A percentile compares a stretch with the other conserved stretches of the same genome.
Conservation (phyloP, 1,140 invertebrate genomes). For the Drosophila lacteicornis region DNA sequence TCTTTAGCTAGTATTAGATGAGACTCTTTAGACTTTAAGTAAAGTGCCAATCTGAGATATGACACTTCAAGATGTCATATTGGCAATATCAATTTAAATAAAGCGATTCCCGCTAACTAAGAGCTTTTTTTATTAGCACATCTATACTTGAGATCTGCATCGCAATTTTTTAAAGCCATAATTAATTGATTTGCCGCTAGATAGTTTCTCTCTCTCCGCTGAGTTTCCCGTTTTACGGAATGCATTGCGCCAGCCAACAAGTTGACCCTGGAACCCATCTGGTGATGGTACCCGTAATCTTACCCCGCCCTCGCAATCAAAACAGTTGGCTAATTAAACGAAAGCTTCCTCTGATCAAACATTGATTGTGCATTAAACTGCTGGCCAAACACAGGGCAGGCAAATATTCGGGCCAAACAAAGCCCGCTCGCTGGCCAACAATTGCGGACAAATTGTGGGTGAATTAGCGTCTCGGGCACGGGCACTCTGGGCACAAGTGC, state of each 20-base stretch:
- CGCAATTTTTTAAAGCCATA: slow-evolving; percentile 54
- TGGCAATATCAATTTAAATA: slow-evolving; percentile 22
- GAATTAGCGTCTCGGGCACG: slow-evolving; percentile 61
- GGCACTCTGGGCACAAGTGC: slow-evolving; percentile 58
- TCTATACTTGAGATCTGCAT: slow-evolving; percentile 27
- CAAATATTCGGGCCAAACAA: slow-evolving; percentile 58
- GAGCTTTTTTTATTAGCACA: slow-evolving; percentile 34
- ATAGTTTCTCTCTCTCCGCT: slow-evolving; percentile 20
- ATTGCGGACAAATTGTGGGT: slow-evolving; percentile 71
- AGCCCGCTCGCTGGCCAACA: slow-evolving; percentile 51
- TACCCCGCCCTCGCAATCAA: slow-evolving; percentile 27
- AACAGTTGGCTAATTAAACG: slow-evolving; percentile 76
- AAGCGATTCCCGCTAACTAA: slow-evolving; percentile 19
- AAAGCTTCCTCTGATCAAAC: slow-evolving; percentile 67
- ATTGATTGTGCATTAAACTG: slow-evolving; percentile 79
- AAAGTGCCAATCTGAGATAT: slow-evolving; percentile 34
- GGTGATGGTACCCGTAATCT: slow-evolving; percentile 28
- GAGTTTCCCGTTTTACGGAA: slow-evolving; percentile 40
- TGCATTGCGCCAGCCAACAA: slow-evolving; percentile 53
- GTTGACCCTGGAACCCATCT: slow-evolving; percentile 59
- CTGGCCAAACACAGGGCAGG: slow-evolving; percentile 50
- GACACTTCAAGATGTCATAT: slow-evolving; percentile 36
- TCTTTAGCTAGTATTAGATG: background rate
- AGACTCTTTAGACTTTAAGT: background rate
- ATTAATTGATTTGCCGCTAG: slow-evolving; percentile 59